These are phyloP conservation scores for Drosophila trapezifrons DNA, from an alignment of 1,140 invertebrate genomes.

Conservation along the genomic window DNA sequence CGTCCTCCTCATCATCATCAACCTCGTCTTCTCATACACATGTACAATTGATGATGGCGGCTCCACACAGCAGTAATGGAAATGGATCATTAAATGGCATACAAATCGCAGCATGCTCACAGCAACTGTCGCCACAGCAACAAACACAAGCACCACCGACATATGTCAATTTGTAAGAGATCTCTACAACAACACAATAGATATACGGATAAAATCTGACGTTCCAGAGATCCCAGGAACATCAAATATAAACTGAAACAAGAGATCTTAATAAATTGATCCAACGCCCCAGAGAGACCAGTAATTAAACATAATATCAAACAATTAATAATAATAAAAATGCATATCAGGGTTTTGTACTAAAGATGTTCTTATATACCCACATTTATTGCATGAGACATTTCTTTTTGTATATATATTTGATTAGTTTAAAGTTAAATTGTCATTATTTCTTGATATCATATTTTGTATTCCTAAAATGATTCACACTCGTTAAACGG, in stretches of 20 bases:
- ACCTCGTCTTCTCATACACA: constrained; percentile 80
- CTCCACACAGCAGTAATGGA: constrained; percentile 52
- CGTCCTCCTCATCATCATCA: constrained; percentile 82
- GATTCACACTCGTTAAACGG: too few relatives aligned
- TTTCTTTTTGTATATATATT: not conserved
- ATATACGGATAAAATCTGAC: constrained; percentile 15
- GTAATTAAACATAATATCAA: constrained; percentile 58
- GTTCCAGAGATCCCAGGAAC: constrained; percentile 33
- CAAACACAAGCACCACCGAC: constrained; percentile 88
- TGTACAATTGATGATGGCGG: constrained; percentile 64
- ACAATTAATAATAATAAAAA: constrained; percentile 13
- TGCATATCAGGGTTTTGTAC: constrained; percentile 38
- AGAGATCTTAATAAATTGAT: constrained; percentile 15
- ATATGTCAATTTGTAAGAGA: constrained; percentile 93
- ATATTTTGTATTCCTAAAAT: not conserved
- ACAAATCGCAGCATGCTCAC: constrained; percentile 86
- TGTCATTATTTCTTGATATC: not conserved
- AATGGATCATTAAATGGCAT: constrained; percentile 59
- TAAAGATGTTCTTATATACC: constrained; percentile 6
- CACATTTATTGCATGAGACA: constrained; percentile 12
- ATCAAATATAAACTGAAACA: constrained; percentile 12
- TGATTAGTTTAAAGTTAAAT: not conserved
- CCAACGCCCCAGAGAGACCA: constrained; percentile 29
- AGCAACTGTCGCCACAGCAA: constrained; percentile 90
- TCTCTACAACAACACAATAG: constrained; percentile 8